Conservation (phyloP, 2,888 invertebrate species). For the Drosophila vallismaia region DNA sequence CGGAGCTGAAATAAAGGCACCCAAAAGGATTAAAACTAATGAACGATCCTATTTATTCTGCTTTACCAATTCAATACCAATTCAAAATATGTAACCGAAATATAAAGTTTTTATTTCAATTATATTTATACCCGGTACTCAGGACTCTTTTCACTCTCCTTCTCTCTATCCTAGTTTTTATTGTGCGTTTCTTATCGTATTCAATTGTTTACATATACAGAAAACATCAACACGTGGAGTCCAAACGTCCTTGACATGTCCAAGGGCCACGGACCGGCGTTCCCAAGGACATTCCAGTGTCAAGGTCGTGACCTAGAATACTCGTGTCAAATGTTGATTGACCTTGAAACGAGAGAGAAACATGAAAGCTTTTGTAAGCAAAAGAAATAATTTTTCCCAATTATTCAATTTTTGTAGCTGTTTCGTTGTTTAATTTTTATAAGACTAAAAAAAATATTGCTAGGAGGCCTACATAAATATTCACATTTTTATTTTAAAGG, state of each 20-base stretch:
- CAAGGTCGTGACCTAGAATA: not conserved
- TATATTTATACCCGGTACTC: too few relatives aligned
- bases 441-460: too few relatives aligned
- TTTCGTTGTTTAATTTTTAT: too few relatives aligned
- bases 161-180: not conserved
- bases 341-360: not conserved
- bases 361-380: not conserved
- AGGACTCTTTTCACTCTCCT: not conserved
- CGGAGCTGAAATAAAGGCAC: too few relatives aligned
- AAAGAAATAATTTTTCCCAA: not conserved
- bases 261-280: slow-evolving; percentile 1
- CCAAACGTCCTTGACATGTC: not conserved
- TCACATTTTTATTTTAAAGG: too few relatives aligned
- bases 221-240: not conserved
- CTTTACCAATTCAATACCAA: too few relatives aligned
- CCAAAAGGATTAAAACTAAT: not conserved
- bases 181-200: not conserved
- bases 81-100: too few relatives aligned
- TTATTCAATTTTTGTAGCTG: not conserved
- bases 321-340: not conserved
- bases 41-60: too few relatives aligned
- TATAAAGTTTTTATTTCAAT: too few relatives aligned
- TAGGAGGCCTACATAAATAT: too few relatives aligned
- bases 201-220: not conserved
- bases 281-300: slow-evolving; percentile 1